These are phyloP conservation scores for Pterocles orientalis DNA, from an alignment of 2,113 vertebrate species.

Conservation along the genomic window DNA sequence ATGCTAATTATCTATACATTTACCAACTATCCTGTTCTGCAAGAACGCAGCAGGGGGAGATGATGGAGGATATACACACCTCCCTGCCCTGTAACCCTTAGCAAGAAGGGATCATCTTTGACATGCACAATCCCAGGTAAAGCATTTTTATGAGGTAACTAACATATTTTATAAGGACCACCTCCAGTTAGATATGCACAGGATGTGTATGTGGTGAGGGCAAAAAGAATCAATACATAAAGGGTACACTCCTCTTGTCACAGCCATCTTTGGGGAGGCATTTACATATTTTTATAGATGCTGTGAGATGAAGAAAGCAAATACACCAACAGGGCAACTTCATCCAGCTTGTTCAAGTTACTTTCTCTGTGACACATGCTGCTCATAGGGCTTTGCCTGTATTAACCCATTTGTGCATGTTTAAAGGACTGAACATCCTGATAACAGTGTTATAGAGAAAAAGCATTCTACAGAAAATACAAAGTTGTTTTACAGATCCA, in stretches of 20 bases:
- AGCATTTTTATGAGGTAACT: background rate
- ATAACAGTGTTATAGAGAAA: background rate
- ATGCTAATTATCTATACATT: background rate
- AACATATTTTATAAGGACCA: background rate
- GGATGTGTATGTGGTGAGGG: background rate
- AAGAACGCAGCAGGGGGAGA: background rate
- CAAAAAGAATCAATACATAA: background rate
- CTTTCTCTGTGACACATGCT: background rate
- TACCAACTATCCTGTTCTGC: background rate
- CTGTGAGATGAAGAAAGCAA: background rate
- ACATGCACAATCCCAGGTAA: background rate
- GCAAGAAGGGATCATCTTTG: background rate
- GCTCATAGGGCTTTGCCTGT: background rate
- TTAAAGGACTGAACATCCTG: background rate
- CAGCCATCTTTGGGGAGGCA: background rate
- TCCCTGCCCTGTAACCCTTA: background rate
- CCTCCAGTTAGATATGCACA: background rate
- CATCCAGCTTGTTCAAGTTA: no score
- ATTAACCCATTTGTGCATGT: no score
- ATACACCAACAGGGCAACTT: background rate
- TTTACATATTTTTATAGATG: no score
- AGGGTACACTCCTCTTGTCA: background rate
- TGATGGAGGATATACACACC: background rate
- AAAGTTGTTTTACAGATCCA: background rate
- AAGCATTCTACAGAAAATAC: background rate